phyloP scores from a whole-genome alignment of 2,113 vertebrate species.

The Phalacrocorax aristotelis region DNA sequence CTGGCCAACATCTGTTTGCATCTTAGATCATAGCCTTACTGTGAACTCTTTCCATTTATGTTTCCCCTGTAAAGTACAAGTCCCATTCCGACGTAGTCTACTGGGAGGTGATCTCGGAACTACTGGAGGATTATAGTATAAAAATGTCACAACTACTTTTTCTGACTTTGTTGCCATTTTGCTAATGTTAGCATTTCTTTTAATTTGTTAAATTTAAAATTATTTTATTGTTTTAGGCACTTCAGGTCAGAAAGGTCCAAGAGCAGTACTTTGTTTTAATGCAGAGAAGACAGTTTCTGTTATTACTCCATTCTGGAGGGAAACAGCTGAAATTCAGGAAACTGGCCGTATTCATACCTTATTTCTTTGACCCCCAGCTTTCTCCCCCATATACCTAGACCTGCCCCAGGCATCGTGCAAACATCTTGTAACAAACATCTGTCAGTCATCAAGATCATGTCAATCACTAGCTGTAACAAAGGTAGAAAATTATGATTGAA shows the following conservation, averaged over 20 bases:
- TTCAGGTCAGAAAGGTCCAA: neutral
- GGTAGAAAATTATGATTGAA: neutral
- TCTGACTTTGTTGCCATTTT: neutral
- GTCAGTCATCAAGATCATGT: neutral
- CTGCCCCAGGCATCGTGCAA: neutral
- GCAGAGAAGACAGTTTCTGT: neutral
- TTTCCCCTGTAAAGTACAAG: neutral
- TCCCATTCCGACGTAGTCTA: neutral
- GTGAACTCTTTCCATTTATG: neutral
- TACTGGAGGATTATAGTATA: neutral
- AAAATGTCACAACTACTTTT: neutral
- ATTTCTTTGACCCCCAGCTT: neutral
- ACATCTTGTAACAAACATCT: neutral
- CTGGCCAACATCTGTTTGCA: neutral
- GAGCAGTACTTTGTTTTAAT: neutral
- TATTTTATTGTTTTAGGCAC: neutral
- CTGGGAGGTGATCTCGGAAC: neutral
- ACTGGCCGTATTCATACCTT: neutral
- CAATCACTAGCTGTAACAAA: neutral
- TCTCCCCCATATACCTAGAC: neutral
- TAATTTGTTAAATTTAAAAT: neutral
- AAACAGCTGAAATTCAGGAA: neutral
- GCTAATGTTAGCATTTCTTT: neutral
- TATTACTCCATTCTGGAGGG: neutral
- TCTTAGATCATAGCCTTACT: conserved; percentile 26